phyloP scores from a whole-genome alignment of 2,797 vertebrate genomes.

The Leptodactylus fallax region DNA sequence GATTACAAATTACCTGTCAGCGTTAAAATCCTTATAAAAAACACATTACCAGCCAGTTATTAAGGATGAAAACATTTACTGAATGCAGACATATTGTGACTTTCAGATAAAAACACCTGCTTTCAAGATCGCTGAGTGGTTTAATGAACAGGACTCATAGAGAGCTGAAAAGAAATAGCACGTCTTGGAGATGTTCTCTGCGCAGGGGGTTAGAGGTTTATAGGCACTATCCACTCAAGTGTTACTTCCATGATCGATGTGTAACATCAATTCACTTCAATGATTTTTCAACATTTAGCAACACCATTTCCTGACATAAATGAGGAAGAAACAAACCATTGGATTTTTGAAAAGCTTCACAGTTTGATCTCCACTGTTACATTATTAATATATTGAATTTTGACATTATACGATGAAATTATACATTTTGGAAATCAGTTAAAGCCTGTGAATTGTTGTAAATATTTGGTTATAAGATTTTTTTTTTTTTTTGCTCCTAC shows the following conservation, averaged over 20 bases:
- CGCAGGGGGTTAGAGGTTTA: conserved; percentile 42
- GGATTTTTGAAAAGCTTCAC: not conserved
- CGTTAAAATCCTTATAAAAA: conserved; percentile 23
- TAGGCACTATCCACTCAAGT: conserved; percentile 36
- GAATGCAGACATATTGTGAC: conserved; percentile 46
- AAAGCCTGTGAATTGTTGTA: not conserved
- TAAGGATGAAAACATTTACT: conserved; percentile 39
- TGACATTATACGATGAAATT: not conserved
- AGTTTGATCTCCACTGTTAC: too few species aligned
- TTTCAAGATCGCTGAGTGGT: conserved; percentile 42
- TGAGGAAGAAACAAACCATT: not conserved
- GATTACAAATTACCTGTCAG: conserved; percentile 40
- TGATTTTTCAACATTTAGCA: conserved; percentile 42
- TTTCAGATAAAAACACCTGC: conserved; percentile 45
- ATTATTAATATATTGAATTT: not conserved
- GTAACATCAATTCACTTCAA: conserved; percentile 39
- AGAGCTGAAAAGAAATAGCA: conserved; percentile 31
- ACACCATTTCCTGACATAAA: not conserved
- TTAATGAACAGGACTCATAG: conserved; percentile 46
- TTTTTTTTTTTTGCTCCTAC: too few species aligned
- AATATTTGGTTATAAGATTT: not conserved
- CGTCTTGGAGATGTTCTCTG: conserved; percentile 31
- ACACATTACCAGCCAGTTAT: conserved; percentile 25
- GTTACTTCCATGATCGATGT: conserved; percentile 38
- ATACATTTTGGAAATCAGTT: not conserved